These are phyloP conservation scores for Hydriomena furcata DNA, from an alignment of 2,888 invertebrate species.

Conservation along the genomic window DNA sequence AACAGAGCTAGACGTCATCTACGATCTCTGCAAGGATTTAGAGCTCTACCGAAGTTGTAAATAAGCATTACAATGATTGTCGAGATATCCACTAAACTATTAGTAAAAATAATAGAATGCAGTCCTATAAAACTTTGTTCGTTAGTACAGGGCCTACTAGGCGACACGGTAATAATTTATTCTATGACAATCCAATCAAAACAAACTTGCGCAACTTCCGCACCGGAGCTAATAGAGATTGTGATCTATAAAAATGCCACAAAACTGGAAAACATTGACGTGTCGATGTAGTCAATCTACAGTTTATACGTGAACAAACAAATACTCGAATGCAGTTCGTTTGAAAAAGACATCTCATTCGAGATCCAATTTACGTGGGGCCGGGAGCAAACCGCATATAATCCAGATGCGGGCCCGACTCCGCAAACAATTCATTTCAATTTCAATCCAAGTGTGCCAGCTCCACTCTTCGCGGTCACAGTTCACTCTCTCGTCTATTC, in stretches of 20 bases:
- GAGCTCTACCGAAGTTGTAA: neutral
- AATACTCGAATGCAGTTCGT: slow-evolving; percentile 45
- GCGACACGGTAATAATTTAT: slow-evolving; percentile 22
- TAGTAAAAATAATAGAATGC: neutral
- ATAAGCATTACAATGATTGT: neutral
- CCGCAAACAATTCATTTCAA: slow-evolving; percentile 77
- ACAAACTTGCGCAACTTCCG: slow-evolving; percentile 25
- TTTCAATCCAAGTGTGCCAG: slow-evolving; percentile 62
- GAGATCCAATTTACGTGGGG: slow-evolving; percentile 67
- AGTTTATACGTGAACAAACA: slow-evolving; percentile 38
- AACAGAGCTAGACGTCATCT: slow-evolving; percentile 10
- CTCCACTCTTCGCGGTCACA: slow-evolving; percentile 44
- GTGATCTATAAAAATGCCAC: slow-evolving; percentile 19
- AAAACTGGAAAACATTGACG: slow-evolving; percentile 17
- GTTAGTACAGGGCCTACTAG: slow-evolving; percentile 12
- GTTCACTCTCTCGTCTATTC: slow-evolving; percentile 28
- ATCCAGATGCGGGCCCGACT: slow-evolving; percentile 58
- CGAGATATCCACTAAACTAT: too few species aligned
- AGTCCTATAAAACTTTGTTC: neutral
- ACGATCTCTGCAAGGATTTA: slow-evolving; percentile 11
- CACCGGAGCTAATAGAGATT: slow-evolving; percentile 14
- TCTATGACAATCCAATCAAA: slow-evolving; percentile 27
- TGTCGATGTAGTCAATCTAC: slow-evolving; percentile 1
- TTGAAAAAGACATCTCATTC: slow-evolving; percentile 69
- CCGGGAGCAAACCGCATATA: slow-evolving; percentile 62